Evolutionary conservation across 1,140 invertebrate species (phyloP), one percentile per base, ranked within the genome.

Genomic region (Brachionus calyciflorus): DNA sequence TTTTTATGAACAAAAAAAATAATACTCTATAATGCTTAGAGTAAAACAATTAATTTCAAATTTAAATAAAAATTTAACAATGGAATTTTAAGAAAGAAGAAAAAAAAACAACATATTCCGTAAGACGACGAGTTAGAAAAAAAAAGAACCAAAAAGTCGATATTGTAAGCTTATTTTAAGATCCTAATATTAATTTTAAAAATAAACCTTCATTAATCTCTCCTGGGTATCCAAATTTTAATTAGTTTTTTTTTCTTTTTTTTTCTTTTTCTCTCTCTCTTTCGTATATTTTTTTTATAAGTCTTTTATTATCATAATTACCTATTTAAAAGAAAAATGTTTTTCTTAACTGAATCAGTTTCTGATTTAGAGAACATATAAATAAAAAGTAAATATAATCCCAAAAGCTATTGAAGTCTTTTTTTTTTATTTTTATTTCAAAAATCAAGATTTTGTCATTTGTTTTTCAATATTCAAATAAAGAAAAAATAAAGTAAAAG

Each of bases 11-110:
- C 5, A n/a, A 1, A 12, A 24, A 26, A 26, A 65, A 14, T 44
- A 24, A n/a, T n/a, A n/a, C n/a, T n/a, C n/a, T n/a, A n/a, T n/a
- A n/a, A n/a, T 63, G 57, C 57, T 63, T 30, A 37, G 40, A 63
- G 57, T 63, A 63, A 63, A 63, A 63, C 57, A 63, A 63, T 63
- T 63, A 63, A 33, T 33, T 63, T 19, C 17, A 40, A 63, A 40
- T 40, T 63, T 63, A 12, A 63, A 63, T 63, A 37, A 37, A 33
- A 37, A 37, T 63, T 63, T 63, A 30, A 28, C n/a, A n/a, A n/a
- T n/a, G n/a, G n/a, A n/a, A n/a, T n/a, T n/a, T n/a, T n/a, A 55
- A 30, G 33, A 26, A 55, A 55, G 3, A 55, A 28, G 28, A 55
- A 55, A 24, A 55, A 55, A 55, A 55, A 28, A 55, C 28, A 28